Base-by-base conservation (phyloP, 2,797 vertebrate species). In the Peromyscus eremicus region DNA sequence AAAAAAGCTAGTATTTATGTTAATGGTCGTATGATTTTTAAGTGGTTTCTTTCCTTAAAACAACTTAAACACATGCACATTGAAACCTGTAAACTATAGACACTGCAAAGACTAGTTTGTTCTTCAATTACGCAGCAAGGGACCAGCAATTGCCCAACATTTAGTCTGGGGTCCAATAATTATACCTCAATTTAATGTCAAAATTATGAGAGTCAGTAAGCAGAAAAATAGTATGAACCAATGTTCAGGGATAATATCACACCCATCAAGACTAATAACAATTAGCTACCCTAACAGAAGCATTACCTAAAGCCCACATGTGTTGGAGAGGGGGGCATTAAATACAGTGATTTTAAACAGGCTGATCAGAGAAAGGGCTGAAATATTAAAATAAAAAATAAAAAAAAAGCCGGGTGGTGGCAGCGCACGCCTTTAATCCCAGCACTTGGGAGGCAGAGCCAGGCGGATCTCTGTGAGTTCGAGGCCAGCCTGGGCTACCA, bases 1-100 rank as follows among this genome's bases (percentile, higher is more conserved):
- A 14, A 49, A 52, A 52, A 52, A 52, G 49, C 49, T 52, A 52
- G 49, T 52, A 52, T 52, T 52, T 52, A 52, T 52, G 12, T 60
- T 60, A 60, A 60, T 60, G 57, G 21, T 57, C 2, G 37, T 66
- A 52, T 14, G 12, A 52, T 52, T 94, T 85, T 84, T 62, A 87
- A 71, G 9, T 21, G 34, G 16, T 43, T 9, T n/a, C 32, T 92
- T 34, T 75, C 27, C 9, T 73, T 97, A 71, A n/a, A 55, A 71
- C 34, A 71, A 81, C 82, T 93, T 89, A 94, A 95, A 94, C 37
- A 81, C 14, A 89, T 14, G n/a, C 10, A 90, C 27, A 93, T 3
- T 52, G 79, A 80, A 43, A 92, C 11, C 62, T 60, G 2, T 95
- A 55, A 94, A 81, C 71, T 79, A 66, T 0, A 29, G 29, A 5